phyloP scores from a whole-genome alignment of 1,140 invertebrate genomes.

The Lineus longissimus region DNA sequence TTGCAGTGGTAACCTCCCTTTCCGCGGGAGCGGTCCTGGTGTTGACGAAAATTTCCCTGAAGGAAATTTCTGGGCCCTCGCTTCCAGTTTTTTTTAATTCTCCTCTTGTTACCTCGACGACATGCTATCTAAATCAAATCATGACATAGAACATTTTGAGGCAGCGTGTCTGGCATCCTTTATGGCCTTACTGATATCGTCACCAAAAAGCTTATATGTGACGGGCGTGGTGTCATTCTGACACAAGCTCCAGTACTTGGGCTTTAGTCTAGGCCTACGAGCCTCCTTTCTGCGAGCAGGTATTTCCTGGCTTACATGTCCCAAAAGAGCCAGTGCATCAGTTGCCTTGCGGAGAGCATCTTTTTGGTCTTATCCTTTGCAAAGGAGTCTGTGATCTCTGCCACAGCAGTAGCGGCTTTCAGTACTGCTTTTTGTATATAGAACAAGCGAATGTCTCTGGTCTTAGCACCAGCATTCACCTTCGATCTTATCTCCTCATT shows the following conservation, averaged over 20 bases:
- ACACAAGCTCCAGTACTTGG: slow-evolving; percentile 2
- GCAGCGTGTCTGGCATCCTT: background rate
- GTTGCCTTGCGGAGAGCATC: background rate
- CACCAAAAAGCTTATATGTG: background rate
- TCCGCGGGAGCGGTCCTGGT: too few relatives aligned
- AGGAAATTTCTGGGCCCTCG: background rate
- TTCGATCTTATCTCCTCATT: background rate
- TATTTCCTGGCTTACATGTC: background rate
- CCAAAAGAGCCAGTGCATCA: slow-evolving; percentile 1
- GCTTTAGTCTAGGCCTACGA: background rate
- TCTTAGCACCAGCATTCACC: background rate
- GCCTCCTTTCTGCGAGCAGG: background rate
- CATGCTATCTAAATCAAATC: too few relatives aligned
- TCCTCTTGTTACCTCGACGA: background rate
- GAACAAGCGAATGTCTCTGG: background rate
- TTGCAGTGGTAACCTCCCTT: too few relatives aligned
- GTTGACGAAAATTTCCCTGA: too few relatives aligned
- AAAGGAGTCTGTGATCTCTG: too few relatives aligned
- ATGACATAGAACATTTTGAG: background rate
- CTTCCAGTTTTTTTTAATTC: background rate
- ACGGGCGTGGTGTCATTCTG: background rate
- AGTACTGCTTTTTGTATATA: background rate
- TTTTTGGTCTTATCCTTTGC: too few relatives aligned
- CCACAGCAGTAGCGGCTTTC: background rate
- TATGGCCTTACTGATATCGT: background rate